Conservation (phyloP, 2,797 vertebrate genomes). For the Lacerta bilineata region DNA sequence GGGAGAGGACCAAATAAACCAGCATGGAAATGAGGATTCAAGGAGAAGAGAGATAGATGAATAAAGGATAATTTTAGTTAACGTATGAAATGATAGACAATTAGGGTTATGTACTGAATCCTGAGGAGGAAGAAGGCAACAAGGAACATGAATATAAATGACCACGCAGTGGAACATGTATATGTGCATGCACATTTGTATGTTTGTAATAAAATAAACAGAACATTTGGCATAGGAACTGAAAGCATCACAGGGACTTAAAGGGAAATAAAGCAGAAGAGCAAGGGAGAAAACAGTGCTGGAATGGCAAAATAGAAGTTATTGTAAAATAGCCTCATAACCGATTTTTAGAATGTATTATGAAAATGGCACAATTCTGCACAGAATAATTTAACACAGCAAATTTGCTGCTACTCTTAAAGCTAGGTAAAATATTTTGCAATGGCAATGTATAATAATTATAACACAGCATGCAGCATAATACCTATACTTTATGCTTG, state of each 20-base stretch:
- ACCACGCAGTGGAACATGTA: not conserved
- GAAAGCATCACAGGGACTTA: not conserved
- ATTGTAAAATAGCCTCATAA: not conserved
- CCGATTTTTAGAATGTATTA: slow-evolving; percentile 30
- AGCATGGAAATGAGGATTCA: slow-evolving; percentile 43
- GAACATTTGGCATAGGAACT: not conserved
- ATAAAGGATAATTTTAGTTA: not conserved
- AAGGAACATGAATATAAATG: not conserved
- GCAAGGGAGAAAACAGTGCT: not conserved
- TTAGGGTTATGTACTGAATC: not conserved
- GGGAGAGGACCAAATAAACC: slow-evolving; percentile 4
- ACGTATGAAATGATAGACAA: not conserved
- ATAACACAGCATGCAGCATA: slow-evolving; percentile 61
- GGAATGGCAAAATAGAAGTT: not conserved
- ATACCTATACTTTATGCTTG: slow-evolving; percentile 57
- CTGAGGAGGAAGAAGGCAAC: not conserved
- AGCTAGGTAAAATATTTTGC: slow-evolving; percentile 42
- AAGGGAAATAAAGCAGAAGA: not conserved
- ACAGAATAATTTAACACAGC: slow-evolving; percentile 28
- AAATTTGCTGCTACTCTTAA: slow-evolving; percentile 52
- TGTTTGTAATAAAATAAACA: not conserved
- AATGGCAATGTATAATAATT: slow-evolving; percentile 55
- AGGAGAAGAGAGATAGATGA: slow-evolving; percentile 16
- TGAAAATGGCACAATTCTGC: slow-evolving; percentile 7
- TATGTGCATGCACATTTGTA: not conserved